Conservation (phyloP, 23 tunicate genomes). For the Ciona savignyi region DNA sequence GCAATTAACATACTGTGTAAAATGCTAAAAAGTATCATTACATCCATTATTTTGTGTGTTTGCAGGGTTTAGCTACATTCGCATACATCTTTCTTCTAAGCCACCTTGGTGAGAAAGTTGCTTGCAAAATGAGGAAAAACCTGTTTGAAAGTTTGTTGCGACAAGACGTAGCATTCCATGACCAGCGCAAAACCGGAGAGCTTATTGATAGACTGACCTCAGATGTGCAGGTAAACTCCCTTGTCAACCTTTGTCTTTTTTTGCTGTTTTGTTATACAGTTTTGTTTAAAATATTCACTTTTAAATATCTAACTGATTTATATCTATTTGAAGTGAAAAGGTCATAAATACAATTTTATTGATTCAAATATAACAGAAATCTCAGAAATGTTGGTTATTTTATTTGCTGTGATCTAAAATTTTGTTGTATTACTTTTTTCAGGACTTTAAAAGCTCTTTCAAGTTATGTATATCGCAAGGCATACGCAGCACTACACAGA, state of each 20-base stretch:
- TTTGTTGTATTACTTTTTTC: too few species aligned
- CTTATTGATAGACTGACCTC: constrained; percentile 79
- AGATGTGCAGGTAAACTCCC: constrained; percentile 65
- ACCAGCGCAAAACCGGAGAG: constrained; percentile 72
- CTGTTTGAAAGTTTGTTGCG: constrained; percentile 57
- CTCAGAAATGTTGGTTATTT: too few species aligned
- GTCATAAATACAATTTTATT: too few species aligned
- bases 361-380: too few species aligned
- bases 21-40: too few species aligned
- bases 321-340: too few species aligned
- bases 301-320: background rate
- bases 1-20: too few species aligned
- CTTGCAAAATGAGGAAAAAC: constrained; percentile 79
- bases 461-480: constrained; percentile 93
- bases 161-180: constrained; percentile 92
- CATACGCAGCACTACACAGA: constrained; percentile 73
- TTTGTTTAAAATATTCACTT: background rate
- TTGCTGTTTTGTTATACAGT: background rate
- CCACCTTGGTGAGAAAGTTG: constrained; percentile 81
- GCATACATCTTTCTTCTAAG: constrained; percentile 78
- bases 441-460: constrained; percentile 97
- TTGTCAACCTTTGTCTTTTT: background rate
- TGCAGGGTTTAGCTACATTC: constrained; percentile 71
- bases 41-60: too few species aligned
- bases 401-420: too few species aligned